Percentiles rank a stretch among this genome's conserved stretches.
These are phyloP conservation scores for Diaperis boleti DNA, from an alignment of 2,888 invertebrate species.

Conservation along the genomic window DNA sequence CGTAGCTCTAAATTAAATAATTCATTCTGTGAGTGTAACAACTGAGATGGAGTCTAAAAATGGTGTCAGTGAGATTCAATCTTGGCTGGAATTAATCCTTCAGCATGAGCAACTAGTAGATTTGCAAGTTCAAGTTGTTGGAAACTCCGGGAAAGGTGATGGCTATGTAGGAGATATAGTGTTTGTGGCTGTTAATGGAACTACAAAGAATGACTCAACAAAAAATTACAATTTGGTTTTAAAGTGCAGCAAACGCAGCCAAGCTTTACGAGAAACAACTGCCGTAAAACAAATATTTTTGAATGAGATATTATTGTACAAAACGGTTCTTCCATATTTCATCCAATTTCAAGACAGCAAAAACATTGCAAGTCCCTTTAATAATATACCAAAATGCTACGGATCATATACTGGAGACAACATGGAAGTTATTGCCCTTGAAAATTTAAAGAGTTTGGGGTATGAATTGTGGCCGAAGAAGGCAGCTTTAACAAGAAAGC, in stretches of 20 bases:
- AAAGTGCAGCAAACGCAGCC: conserved; percentile 28
- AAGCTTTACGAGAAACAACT: conserved; percentile 32
- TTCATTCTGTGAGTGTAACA: no score
- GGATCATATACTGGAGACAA: conserved; percentile 27
- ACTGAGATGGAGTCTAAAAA: no score
- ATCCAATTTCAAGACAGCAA: conserved; percentile 42
- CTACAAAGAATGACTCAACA: conserved; percentile 34
- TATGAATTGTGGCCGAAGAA: conserved; percentile 50
- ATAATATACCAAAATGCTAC: conserved; percentile 42
- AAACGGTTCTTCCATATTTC: conserved; percentile 45
- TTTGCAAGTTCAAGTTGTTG: conserved; percentile 35
- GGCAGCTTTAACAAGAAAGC: conserved; percentile 51
- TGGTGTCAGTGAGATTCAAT: conserved; percentile 5
- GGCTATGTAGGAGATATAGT: conserved; percentile 51
- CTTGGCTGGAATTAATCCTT: conserved; percentile 2
- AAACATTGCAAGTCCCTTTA: conserved; percentile 35
- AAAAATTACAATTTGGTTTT: conserved; percentile 40
- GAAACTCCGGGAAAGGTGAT: conserved; percentile 48
- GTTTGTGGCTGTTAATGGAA: conserved; percentile 45
- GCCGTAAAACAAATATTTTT: conserved; percentile 44
- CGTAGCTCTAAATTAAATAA: no score
- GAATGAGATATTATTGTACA: conserved; percentile 49
- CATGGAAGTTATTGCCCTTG: conserved; percentile 48
- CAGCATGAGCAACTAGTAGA: conserved; percentile 26
- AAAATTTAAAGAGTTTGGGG: conserved; percentile 50